phyloP scores from a whole-genome alignment of 64 coral and sea anemone genomes.

The Anthopleura sola region DNA sequence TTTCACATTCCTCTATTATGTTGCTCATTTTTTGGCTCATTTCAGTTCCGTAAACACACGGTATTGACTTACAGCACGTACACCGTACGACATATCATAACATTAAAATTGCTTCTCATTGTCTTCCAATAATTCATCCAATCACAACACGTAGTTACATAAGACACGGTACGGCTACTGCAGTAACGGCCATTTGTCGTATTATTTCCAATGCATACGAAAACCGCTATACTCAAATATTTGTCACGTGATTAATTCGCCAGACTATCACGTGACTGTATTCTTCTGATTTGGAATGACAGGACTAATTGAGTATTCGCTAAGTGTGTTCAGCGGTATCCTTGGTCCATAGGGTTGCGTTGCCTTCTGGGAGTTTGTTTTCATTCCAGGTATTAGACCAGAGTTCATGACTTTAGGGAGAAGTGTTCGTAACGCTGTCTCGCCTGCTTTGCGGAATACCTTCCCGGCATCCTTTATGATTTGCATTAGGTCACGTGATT shows the following conservation, averaged over 20 bases:
- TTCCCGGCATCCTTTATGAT: constrained; percentile 79
- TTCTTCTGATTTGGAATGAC: constrained; percentile 77
- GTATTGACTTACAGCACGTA: background rate
- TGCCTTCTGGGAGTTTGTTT: constrained; percentile 49
- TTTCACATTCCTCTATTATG: no score
- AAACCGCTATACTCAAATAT: background rate
- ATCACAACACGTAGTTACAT: no score
- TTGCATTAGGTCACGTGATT: constrained; percentile 70
- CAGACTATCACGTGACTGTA: background rate
- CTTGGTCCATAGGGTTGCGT: constrained; percentile 80
- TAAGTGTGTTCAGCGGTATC: constrained; percentile 93
- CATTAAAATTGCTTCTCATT: no score
- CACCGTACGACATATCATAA: no score
- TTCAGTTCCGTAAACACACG: background rate
- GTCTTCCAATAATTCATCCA: no score
- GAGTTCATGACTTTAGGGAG: constrained; percentile 71
- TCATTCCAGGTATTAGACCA: constrained; percentile 69
- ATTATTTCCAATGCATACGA: no score
- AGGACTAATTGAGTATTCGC: constrained; percentile 73
- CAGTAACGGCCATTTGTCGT: no score
- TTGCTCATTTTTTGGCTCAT: no score
- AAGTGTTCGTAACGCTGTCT: constrained; percentile 41
- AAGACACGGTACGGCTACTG: no score
- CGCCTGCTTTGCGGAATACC: constrained; percentile 48
- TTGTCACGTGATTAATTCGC: background rate